Conservation (phyloP, 2,113 vertebrate species). For the Gnathonemus longibarbis region DNA sequence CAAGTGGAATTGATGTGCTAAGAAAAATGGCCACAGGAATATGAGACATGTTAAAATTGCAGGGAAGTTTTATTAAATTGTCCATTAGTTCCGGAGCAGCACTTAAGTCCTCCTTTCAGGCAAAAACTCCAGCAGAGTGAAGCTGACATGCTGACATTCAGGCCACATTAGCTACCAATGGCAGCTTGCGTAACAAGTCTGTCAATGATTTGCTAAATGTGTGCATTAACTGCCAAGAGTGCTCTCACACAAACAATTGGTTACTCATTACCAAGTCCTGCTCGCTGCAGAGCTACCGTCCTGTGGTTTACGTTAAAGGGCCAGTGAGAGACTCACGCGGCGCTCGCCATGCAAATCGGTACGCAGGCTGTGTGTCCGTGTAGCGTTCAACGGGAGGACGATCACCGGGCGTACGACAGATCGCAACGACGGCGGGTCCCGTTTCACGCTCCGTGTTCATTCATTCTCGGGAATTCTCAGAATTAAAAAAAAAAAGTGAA, state of each 20-base stretch:
- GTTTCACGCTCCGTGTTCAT: not conserved
- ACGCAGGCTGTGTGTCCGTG: not conserved
- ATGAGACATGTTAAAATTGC: constrained; percentile 4
- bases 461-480: not conserved
- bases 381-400: not conserved
- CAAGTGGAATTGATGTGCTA: not conserved
- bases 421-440: not conserved
- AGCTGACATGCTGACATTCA: constrained; percentile 48
- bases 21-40: not conserved
- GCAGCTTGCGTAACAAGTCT: constrained; percentile 47
- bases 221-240: constrained; percentile 34
- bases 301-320: constrained; percentile 7
- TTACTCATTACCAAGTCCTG: constrained; percentile 54
- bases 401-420: too few relatives aligned
- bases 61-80: constrained; percentile 27
- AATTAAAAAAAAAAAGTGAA: not conserved
- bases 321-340: not conserved
- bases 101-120: constrained; percentile 36
- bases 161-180: constrained; percentile 48
- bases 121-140: constrained; percentile 49
- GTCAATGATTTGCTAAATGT: constrained; percentile 59
- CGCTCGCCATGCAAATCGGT: not conserved
- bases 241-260: constrained; percentile 44
- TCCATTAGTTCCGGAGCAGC: constrained; percentile 35
- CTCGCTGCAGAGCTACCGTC: constrained; percentile 21